Base-by-base conservation (phyloP, 2,797 vertebrate species). In the Brachyalestes nurse region DNA sequence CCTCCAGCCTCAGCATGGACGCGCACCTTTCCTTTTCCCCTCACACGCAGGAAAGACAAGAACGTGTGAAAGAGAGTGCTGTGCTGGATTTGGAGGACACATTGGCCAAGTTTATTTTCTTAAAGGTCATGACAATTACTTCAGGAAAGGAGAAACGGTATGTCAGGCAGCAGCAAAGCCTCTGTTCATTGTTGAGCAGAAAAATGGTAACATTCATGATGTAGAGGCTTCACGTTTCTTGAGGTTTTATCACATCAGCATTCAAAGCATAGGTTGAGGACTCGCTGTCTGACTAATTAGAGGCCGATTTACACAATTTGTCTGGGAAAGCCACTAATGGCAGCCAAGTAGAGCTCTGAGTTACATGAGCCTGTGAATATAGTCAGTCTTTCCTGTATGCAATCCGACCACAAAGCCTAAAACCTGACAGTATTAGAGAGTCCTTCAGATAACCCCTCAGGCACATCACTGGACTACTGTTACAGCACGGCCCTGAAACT, bases 201-300 rank as follows among this genome's bases (percentile, higher is more conserved):
- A 61, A 66, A 64, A 25, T 47, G 17, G 25, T 4, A 12, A 64
- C 67, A 45, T 78, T 77, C 45, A 19, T 34, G 57, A 42, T 58
- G 64, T 9, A 72, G 74, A 65, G n/a, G 65, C 75, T 77, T 79
- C 70, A 19, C 38, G 71, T 74, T 79, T 79, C 72, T 61, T 82
- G 66, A 72, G 76, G 72, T 77, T 84, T 82, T 76, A 71, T 71
- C 61, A 71, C 13, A 45, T 81, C 60, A 78, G 25, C 49, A 45
- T 79, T 79, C 55, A 47, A 81, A 66, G 79, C 77, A 78, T 70
- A 64, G 66, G 73, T 47, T 78, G 71, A 42, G 25, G 45, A 34
- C 19, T 78, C 75, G 65, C 55, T 75, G 51, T 67, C 81, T 64
- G 60, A 78, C 72, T 75, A 69, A 84, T 84, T 84, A 81, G 58